These are phyloP conservation scores for Notothenia rossii DNA, from an alignment of 2,113 vertebrate genomes.

Conservation along the genomic window DNA sequence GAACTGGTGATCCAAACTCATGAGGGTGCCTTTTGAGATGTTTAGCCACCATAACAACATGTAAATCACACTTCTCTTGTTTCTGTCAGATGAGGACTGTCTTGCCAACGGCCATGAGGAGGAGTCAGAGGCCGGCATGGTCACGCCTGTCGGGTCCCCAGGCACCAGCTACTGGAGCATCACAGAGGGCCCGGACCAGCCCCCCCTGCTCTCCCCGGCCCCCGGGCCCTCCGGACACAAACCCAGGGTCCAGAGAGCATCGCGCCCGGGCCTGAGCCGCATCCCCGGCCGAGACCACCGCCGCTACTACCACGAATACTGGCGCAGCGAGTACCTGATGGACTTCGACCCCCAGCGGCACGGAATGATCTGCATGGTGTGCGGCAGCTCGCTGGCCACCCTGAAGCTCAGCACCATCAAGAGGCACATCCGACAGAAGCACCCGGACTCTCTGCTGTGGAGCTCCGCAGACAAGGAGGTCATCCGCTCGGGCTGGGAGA, in stretches of 20 bases:
- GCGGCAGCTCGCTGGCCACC: slow-evolving; percentile 92
- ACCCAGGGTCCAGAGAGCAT: slow-evolving; percentile 86
- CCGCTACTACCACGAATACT: slow-evolving; percentile 95
- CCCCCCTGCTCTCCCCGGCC: slow-evolving; percentile 79
- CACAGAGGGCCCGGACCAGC: slow-evolving; percentile 77
- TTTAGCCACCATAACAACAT: neutral
- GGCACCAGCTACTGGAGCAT: slow-evolving; percentile 87
- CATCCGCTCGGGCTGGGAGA: slow-evolving; percentile 93
- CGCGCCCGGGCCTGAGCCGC: slow-evolving; percentile 88
- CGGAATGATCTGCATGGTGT: slow-evolving; percentile 97
- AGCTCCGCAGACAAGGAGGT: slow-evolving; percentile 90
- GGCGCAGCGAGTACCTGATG: slow-evolving; percentile 95
- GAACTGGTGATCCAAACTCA: too few species aligned
- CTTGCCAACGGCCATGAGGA: slow-evolving; percentile 79
- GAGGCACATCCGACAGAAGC: slow-evolving; percentile 93
- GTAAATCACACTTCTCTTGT: neutral
- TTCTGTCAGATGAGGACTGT: slow-evolving; percentile 60
- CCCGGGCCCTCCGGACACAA: slow-evolving; percentile 81
- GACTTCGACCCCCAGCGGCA: slow-evolving; percentile 91
- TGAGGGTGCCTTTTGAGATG: neutral
- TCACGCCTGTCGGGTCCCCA: slow-evolving; percentile 68
- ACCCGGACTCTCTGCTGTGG: slow-evolving; percentile 93
- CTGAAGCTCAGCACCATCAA: slow-evolving; percentile 96
- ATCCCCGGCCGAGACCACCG: slow-evolving; percentile 92
- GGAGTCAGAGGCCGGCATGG: slow-evolving; percentile 35